phyloP scores from a whole-genome alignment of 2,113 vertebrate species.

The Dromas ardeola region DNA sequence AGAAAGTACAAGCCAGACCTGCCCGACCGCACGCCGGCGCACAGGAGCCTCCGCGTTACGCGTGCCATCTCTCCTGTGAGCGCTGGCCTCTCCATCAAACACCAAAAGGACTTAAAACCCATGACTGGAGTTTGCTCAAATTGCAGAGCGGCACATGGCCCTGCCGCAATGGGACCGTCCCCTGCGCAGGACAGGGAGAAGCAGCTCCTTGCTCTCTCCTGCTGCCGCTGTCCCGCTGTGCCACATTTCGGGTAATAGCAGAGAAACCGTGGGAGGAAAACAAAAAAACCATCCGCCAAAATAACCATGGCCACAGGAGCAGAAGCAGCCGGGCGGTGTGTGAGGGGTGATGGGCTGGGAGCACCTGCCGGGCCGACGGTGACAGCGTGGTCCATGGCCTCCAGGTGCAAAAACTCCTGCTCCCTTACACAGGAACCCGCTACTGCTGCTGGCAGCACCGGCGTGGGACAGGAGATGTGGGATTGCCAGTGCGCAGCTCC shows the following conservation, averaged over 20 bases:
- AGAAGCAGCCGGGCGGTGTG: accelerated
- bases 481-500: background rate
- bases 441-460: background rate
- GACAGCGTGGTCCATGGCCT: background rate
- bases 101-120: background rate
- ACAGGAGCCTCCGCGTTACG: background rate
- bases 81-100: background rate
- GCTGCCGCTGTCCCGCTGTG: accelerated
- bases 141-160: too few relatives aligned
- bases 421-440: too few relatives aligned
- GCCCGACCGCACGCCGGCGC: background rate
- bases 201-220: background rate
- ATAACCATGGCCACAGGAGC: background rate
- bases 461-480: background rate
- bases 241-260: background rate
- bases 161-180: too few relatives aligned
- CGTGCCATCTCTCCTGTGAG: background rate
- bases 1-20: background rate
- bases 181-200: background rate
- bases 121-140: too few relatives aligned
- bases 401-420: background rate
- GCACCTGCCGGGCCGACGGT: accelerated
- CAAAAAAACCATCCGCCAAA: background rate
- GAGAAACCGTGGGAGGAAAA: background rate
- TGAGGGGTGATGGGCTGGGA: background rate